Percentiles rank a stretch among this genome's conserved stretches.
Conservation (phyloP, 1,140 invertebrate species). For the Ruditapes philippinarum region DNA sequence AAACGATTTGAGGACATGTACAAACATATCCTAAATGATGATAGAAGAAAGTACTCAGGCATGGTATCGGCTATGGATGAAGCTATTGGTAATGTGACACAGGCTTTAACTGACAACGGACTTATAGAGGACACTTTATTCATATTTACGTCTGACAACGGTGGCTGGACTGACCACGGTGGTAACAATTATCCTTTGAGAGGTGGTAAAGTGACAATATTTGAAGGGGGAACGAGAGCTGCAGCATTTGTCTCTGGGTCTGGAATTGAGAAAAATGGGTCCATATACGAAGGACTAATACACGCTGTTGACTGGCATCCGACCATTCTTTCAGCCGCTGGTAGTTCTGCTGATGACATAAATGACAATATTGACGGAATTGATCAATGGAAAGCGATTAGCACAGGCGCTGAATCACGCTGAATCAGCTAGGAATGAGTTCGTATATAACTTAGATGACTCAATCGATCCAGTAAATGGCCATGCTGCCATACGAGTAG, state of each 20-base stretch:
- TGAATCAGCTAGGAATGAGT: slow-evolving; percentile 62
- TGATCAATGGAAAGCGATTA: slow-evolving; percentile 67
- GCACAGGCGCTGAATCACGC: neutral
- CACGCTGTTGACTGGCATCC: slow-evolving; percentile 39
- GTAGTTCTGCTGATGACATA: neutral
- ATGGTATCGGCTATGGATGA: slow-evolving; percentile 88
- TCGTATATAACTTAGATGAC: slow-evolving; percentile 73
- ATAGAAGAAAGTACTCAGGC: slow-evolving; percentile 71
- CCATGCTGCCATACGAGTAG: slow-evolving; percentile 73
- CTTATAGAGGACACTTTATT: slow-evolving; percentile 69
- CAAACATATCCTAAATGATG: slow-evolving; percentile 50
- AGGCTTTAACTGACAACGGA: slow-evolving; percentile 84
- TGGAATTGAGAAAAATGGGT: slow-evolving; percentile 61
- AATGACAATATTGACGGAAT: slow-evolving; percentile 68
- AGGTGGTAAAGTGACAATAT: slow-evolving; percentile 77
- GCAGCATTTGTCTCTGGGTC: slow-evolving; percentile 72
- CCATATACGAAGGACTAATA: slow-evolving; percentile 61
- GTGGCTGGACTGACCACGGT: slow-evolving; percentile 75
- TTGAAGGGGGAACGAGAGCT: slow-evolving; percentile 79
- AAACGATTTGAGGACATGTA: slow-evolving; percentile 43
- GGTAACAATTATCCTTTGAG: slow-evolving; percentile 79
- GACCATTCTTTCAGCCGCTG: slow-evolving; percentile 26
- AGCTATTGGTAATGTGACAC: slow-evolving; percentile 86
- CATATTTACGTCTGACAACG: slow-evolving; percentile 37
- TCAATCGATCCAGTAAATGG: slow-evolving; percentile 31